These are phyloP conservation scores for Pyrrhosoma nymphula DNA, from an alignment of 2,888 invertebrate genomes.

Conservation along the genomic window DNA sequence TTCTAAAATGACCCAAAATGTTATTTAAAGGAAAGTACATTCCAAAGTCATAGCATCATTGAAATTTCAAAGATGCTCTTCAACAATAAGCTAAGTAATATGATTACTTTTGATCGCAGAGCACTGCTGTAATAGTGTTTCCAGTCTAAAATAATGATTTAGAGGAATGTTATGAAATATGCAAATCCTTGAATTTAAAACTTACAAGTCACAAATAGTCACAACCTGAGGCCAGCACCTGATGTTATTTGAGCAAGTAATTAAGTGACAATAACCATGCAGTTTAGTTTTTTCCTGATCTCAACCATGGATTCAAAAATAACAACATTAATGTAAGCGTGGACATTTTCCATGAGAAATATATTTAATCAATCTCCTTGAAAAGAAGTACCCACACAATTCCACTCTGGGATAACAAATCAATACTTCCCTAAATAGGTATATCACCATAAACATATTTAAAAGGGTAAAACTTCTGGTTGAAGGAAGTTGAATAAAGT, in stretches of 20 bases:
- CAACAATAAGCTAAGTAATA: not conserved
- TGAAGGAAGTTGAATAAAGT: no score
- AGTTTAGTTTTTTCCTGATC: not conserved
- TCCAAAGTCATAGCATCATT: not conserved
- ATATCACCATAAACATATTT: no score
- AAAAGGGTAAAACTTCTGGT: no score
- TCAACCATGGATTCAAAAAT: not conserved
- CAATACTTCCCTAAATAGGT: not conserved
- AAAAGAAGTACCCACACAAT: not conserved
- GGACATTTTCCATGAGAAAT: not conserved
- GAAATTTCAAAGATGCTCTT: not conserved
- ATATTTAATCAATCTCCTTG: not conserved
- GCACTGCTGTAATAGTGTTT: no score
- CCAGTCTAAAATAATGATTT: no score
- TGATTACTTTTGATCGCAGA: not conserved
- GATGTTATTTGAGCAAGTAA: not conserved
- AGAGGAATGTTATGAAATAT: no score
- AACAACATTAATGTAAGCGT: not conserved
- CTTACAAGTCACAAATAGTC: not conserved
- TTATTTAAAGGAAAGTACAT: not conserved
- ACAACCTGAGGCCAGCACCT: not conserved
- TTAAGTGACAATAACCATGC: not conserved
- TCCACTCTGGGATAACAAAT: not conserved
- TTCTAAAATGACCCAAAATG: not conserved
- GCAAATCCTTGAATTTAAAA: not conserved